These are phyloP conservation scores for Melanchra persicariae DNA, from an alignment of 2,888 invertebrate genomes.

Conservation along the genomic window DNA sequence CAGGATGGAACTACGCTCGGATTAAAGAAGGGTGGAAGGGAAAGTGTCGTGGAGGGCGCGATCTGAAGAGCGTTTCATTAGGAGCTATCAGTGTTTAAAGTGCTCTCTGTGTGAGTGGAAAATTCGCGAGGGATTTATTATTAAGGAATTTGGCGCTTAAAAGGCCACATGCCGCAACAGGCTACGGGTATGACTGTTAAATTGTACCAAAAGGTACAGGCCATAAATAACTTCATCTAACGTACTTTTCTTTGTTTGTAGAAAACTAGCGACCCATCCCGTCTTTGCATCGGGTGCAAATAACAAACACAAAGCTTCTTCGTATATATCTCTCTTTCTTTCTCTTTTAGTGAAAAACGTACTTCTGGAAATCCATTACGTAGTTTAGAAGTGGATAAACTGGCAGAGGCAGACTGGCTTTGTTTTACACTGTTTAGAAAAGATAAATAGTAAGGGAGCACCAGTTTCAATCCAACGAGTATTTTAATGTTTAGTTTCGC, in stretches of 20 bases:
- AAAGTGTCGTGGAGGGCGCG: background rate
- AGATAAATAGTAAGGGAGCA: too few species aligned
- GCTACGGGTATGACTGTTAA: background rate
- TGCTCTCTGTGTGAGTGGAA: slow-evolving; percentile 13
- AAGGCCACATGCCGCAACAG: too few species aligned
- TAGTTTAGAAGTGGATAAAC: too few species aligned
- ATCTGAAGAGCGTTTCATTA: background rate
- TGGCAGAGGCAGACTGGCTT: too few species aligned
- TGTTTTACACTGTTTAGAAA: too few species aligned
- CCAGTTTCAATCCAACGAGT: too few species aligned
- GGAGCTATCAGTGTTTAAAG: slow-evolving; percentile 12
- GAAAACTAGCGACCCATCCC: too few species aligned
- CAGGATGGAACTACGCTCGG: slow-evolving; percentile 48
- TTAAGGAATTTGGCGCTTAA: background rate
- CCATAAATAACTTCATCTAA: background rate
- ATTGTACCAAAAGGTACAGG: background rate
- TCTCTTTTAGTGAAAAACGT: too few species aligned
- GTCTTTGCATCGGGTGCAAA: too few species aligned
- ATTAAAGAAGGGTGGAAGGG: slow-evolving; percentile 42
- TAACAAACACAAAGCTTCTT: too few species aligned
- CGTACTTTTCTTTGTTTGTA: background rate
- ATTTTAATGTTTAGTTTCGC: background rate
- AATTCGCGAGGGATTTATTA: slow-evolving; percentile 12
- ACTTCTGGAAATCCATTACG: too few species aligned
- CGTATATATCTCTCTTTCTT: too few species aligned